phyloP scores from a whole-genome alignment of 1,140 invertebrate species.

The Polypedilum vanderplanki region DNA sequence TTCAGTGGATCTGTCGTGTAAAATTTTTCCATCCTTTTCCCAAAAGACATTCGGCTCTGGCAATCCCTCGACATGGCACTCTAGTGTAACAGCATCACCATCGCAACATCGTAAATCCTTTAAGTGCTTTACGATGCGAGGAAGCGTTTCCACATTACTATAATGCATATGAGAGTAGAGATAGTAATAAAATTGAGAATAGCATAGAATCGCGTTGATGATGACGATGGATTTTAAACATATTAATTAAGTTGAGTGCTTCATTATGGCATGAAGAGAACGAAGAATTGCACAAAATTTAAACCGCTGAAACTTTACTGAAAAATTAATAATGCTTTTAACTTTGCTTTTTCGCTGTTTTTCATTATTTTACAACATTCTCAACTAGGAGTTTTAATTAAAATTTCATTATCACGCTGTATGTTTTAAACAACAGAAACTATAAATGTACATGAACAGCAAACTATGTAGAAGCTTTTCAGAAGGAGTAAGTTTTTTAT shows the following conservation, averaged over 20 bases:
- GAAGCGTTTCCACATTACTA: constrained; percentile 68
- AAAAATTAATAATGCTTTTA: too few relatives aligned
- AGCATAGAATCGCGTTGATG: background rate
- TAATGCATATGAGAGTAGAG: constrained; percentile 30
- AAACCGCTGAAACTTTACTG: too few relatives aligned
- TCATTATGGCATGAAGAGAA: background rate
- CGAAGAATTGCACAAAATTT: too few relatives aligned
- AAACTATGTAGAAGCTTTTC: too few relatives aligned
- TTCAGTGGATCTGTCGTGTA: constrained; percentile 52
- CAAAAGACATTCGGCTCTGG: constrained; percentile 64
- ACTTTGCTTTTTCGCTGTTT: too few relatives aligned
- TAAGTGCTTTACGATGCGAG: constrained; percentile 59
- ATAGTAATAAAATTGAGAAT: background rate
- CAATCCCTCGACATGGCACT: constrained; percentile 62
- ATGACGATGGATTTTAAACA: background rate
- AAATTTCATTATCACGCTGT: too few relatives aligned
- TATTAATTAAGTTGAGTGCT: constrained; percentile 12
- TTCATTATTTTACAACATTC: too few relatives aligned
- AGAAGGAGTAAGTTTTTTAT: too few relatives aligned
- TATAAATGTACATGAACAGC: too few relatives aligned
- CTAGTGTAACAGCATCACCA: constrained; percentile 68
- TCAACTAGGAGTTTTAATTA: too few relatives aligned
- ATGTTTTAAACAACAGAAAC: too few relatives aligned
- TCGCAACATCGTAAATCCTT: constrained; percentile 72
- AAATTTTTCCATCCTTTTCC: constrained; percentile 70